phyloP scores from a whole-genome alignment of 1,140 invertebrate genomes.

The Drosophila miranda region DNA sequence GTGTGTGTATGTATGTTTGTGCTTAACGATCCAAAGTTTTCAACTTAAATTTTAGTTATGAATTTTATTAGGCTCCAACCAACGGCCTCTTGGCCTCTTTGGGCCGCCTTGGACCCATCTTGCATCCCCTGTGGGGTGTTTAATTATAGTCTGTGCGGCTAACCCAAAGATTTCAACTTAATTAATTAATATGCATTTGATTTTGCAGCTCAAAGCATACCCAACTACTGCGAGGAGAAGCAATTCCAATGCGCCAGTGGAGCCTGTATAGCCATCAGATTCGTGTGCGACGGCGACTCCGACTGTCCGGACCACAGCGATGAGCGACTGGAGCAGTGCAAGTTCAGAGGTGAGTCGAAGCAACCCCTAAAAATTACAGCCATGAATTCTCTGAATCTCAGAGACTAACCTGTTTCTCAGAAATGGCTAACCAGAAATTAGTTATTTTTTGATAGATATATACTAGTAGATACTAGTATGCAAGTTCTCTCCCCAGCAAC shows the following conservation, averaged over 20 bases:
- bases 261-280: constrained; percentile 91
- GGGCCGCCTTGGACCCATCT: background rate
- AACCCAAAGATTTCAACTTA: constrained; percentile 59
- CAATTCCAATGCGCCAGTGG: constrained; percentile 90
- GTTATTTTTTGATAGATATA: too few species aligned
- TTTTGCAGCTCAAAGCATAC: constrained; percentile 68
- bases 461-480: too few species aligned
- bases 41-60: constrained; percentile 79
- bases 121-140: constrained; percentile 28
- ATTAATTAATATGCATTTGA: constrained; percentile 77
- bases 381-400: background rate
- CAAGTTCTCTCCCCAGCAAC: too few species aligned
- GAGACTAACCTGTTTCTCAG: too few species aligned
- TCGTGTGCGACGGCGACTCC: constrained; percentile 89
- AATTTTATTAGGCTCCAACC: constrained; percentile 63
- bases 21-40: constrained; percentile 75
- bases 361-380: background rate
- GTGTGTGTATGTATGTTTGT: constrained; percentile 37
- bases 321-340: constrained; percentile 85
- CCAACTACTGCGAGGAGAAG: constrained; percentile 84
- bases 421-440: too few species aligned
- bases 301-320: constrained; percentile 92
- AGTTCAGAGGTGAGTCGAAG: constrained; percentile 54
- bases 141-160: constrained; percentile 54
- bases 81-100: background rate